A percentile compares a stretch with the other conserved stretches of the same genome.
phyloP scores from a whole-genome alignment of 2,888 invertebrate genomes.

The Chalcis sispes region DNA sequence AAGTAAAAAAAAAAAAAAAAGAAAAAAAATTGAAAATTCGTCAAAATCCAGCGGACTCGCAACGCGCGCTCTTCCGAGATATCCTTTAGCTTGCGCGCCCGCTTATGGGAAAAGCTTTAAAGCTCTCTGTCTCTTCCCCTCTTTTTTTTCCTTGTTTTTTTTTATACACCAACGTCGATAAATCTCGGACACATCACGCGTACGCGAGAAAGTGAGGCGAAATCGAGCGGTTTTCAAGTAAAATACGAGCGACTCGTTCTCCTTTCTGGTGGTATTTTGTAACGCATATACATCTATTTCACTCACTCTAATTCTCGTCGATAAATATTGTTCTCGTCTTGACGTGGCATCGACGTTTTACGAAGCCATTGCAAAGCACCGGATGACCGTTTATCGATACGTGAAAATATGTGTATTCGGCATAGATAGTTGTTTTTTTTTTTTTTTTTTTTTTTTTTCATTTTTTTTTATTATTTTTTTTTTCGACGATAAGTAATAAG shows the following conservation, averaged over 20 bases:
- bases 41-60: conserved; percentile 45
- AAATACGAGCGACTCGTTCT: conserved; percentile 30
- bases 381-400: neutral
- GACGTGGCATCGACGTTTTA: too few relatives aligned
- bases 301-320: too few relatives aligned
- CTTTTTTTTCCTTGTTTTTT: neutral
- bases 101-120: conserved; percentile 41
- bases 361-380: too few relatives aligned
- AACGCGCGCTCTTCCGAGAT: too few relatives aligned
- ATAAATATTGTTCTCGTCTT: too few relatives aligned
- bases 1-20: too few relatives aligned
- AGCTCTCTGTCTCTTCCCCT: conserved; percentile 15
- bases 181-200: conserved; percentile 32
- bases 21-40: conserved; percentile 56
- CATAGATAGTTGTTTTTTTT: neutral
- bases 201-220: neutral
- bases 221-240: neutral
- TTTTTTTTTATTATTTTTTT: neutral
- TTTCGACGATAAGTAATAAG: too few relatives aligned
- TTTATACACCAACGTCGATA: conserved; percentile 38
- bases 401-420: too few relatives aligned
- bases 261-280: too few relatives aligned
- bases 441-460: neutral
- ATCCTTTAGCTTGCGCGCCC: neutral
- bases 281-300: too few relatives aligned